A percentile compares a stretch with the other conserved stretches of the same genome.
phyloP scores from a whole-genome alignment of 2,113 vertebrate species.

The Enhydra lutris region DNA sequence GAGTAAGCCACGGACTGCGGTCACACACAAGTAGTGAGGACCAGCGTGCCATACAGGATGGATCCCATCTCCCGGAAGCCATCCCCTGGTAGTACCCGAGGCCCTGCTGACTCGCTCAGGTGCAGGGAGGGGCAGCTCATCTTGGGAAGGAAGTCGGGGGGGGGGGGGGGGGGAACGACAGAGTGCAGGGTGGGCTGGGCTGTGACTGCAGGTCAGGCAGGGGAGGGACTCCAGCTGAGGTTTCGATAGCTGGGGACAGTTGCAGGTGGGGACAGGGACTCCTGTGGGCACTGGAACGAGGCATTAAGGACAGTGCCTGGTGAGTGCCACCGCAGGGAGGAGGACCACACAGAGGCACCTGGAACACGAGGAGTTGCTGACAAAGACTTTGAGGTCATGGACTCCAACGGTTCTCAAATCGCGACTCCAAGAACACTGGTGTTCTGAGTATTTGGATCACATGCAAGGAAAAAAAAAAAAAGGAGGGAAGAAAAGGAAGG shows the following conservation, averaged over 20 bases:
- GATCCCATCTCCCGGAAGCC: not conserved
- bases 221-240: not conserved
- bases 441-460: not conserved
- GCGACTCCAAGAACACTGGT: not conserved
- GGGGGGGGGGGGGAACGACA: no score
- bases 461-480: not conserved
- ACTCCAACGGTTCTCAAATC: not conserved
- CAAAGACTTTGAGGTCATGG: not conserved
- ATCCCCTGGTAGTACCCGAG: fast-evolving
- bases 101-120: not conserved
- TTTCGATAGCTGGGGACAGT: not conserved
- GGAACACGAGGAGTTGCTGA: not conserved
- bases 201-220: not conserved
- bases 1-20: not conserved
- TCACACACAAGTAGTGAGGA: fast-evolving
- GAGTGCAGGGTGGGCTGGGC: not conserved
- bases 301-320: not conserved
- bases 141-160: not conserved
- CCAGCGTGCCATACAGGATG: not conserved
- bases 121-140: fast-evolving
- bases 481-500: no score
- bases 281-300: not conserved
- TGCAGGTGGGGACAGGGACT: not conserved
- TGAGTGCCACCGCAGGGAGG: fast-evolving
- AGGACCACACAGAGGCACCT: fast-evolving